Evolutionary conservation across 2,113 vertebrate species (phyloP).

Genomic region (Neopipo cinnamomea): DNA sequence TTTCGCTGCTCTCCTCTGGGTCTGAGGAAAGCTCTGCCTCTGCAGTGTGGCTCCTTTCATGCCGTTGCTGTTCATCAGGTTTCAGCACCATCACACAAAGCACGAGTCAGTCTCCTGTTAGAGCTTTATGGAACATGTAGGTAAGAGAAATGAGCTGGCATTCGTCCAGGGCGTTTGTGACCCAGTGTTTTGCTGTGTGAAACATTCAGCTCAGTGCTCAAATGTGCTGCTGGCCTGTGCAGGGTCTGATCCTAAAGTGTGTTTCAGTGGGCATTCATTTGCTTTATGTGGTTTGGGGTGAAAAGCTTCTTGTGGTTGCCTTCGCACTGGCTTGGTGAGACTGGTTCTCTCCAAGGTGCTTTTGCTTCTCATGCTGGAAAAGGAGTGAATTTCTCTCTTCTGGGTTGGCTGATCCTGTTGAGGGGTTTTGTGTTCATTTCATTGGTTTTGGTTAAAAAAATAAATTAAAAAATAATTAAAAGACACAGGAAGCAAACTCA

Average conservation of each 20-base stretch:
- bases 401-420: background rate
- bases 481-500: background rate
- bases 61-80: background rate
- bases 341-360: background rate
- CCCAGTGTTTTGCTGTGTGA: background rate
- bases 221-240: background rate
- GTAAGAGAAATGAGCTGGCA: background rate
- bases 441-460: background rate
- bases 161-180: background rate
- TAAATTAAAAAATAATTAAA: background rate
- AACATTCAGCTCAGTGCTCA: background rate
- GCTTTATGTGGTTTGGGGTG: background rate
- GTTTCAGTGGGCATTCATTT: background rate
- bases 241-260: background rate
- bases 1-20: background rate
- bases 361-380: background rate
- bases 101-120: rapidly evolving
- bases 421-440: background rate
- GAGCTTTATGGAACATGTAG: background rate
- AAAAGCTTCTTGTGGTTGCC: background rate
- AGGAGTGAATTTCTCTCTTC: background rate
- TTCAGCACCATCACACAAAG: background rate
- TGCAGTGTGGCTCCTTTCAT: background rate
- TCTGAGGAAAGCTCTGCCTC: background rate
- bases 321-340: background rate